phyloP scores from a whole-genome alignment of 2,113 vertebrate genomes.

The Peromyscus maniculatus region DNA sequence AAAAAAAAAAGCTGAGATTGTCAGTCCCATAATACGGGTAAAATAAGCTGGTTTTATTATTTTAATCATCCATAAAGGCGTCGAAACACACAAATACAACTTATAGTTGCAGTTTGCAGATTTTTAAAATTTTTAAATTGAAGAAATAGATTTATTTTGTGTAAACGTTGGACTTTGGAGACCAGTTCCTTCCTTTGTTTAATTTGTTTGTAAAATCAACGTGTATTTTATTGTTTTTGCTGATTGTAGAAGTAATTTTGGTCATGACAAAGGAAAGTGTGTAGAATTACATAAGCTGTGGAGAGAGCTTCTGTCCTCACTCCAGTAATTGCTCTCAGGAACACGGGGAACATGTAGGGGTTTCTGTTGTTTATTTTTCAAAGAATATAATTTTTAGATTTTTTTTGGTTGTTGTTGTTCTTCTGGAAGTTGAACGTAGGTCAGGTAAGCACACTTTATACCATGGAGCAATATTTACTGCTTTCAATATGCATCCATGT shows the following conservation, averaged over 20 bases:
- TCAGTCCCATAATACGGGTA: slow-evolving; percentile 14
- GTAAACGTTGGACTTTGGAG: background rate
- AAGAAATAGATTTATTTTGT: slow-evolving; percentile 42
- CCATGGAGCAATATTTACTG: background rate
- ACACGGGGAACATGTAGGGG: background rate
- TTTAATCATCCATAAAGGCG: slow-evolving; percentile 50
- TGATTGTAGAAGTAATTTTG: slow-evolving; percentile 28
- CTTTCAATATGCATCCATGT: background rate
- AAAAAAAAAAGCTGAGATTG: slow-evolving; percentile 40
- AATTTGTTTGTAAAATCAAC: slow-evolving; percentile 23
- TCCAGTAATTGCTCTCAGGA: background rate
- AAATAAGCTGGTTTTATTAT: slow-evolving; percentile 61
- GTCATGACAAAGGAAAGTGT: slow-evolving; percentile 9
- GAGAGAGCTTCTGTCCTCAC: background rate
- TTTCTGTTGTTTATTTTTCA: background rate
- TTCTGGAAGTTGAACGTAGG: background rate
- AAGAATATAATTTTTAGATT: background rate
- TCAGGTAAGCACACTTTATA: background rate
- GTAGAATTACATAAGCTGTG: background rate
- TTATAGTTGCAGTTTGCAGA: background rate
- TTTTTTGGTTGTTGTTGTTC: background rate
- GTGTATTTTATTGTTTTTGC: slow-evolving; percentile 30
- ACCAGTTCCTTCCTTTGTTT: background rate
- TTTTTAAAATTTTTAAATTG: background rate
- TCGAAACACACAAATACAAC: slow-evolving; percentile 19